Evolutionary conservation across 2,113 vertebrate species (phyloP).

Genomic region (Pseudorhombus dupliciocellatus): DNA sequence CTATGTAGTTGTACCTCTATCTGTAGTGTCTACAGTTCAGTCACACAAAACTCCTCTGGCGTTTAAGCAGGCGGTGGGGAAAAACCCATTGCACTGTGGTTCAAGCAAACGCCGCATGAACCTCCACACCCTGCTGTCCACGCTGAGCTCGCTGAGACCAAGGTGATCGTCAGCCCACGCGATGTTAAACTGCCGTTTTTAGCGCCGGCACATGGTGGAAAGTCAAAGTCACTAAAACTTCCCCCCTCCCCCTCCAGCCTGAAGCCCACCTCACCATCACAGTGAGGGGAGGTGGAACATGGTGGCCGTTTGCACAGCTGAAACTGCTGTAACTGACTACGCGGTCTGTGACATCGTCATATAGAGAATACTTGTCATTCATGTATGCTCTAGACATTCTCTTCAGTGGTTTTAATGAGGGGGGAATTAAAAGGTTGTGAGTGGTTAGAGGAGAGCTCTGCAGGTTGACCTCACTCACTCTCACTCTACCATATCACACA

Average conservation of each 20-base stretch:
- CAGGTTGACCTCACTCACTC: no score
- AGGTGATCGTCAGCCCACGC: conserved; percentile 40
- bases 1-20: not conserved
- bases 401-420: not conserved
- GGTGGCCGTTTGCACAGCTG: not conserved
- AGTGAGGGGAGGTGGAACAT: conserved; percentile 29
- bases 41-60: conserved; percentile 3
- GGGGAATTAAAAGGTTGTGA: no score
- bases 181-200: conserved; percentile 1
- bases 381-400: no score
- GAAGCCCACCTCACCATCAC: conserved; percentile 19
- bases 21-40: not conserved
- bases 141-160: not conserved
- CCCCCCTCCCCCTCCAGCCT: conserved; percentile 25
- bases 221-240: conserved; percentile 24
- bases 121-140: conserved; percentile 31
- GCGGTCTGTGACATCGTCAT: not conserved
- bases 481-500: no score
- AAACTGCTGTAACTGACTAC: not conserved
- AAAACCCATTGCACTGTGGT: conserved; percentile 55
- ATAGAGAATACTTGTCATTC: not conserved
- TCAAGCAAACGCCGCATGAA: conserved; percentile 13
- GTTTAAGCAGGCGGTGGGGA: conserved; percentile 28
- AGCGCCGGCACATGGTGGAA: conserved; percentile 35
- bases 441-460: no score